Evolutionary conservation across 2,888 invertebrate genomes (phyloP).

Genomic region (Drosophila paranaensis): DNA sequence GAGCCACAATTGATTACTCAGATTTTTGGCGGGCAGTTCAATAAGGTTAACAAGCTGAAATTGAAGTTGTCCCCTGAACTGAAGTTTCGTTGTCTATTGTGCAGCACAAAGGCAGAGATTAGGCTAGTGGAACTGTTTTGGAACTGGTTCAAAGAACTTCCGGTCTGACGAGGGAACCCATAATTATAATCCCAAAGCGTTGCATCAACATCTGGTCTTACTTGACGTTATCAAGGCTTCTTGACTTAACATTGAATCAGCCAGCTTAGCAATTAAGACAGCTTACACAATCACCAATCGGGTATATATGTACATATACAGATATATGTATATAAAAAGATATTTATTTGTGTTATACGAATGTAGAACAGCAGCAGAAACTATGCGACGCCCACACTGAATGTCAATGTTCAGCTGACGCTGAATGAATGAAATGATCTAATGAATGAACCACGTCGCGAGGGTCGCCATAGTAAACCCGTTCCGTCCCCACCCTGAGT

Average conservation of each 20-base stretch:
- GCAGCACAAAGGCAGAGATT: conserved; percentile 10
- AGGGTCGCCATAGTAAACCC: conserved; percentile 47
- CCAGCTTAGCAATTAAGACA: conserved; percentile 54
- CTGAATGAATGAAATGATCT: conserved; percentile 64
- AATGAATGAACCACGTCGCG: conserved; percentile 65
- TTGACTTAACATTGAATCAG: conserved; percentile 48
- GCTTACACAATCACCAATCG: conserved; percentile 57
- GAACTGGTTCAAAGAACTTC: conserved; percentile 53
- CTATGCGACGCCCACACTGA: conserved; percentile 60
- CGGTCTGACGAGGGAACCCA: conserved; percentile 27
- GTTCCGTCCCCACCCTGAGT: conserved; percentile 6
- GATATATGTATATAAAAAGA: background rate
- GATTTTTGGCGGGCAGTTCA: conserved; percentile 36
- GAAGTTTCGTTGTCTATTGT: conserved; percentile 8
- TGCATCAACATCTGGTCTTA: conserved; percentile 36
- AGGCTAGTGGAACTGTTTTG: conserved; percentile 4
- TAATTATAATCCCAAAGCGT: conserved; percentile 31
- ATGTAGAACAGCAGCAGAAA: conserved; percentile 63
- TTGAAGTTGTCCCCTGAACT: conserved; percentile 13
- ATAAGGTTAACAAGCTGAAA: conserved; percentile 41
- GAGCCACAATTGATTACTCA: conserved; percentile 31
- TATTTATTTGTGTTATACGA: conserved; percentile 10
- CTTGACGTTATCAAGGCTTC: conserved; percentile 47
- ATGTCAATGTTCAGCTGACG: conserved; percentile 28
- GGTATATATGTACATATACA: conserved; percentile 9